Conservation (phyloP, 2,888 invertebrate species). For the Agonopterix subpropinquella region DNA sequence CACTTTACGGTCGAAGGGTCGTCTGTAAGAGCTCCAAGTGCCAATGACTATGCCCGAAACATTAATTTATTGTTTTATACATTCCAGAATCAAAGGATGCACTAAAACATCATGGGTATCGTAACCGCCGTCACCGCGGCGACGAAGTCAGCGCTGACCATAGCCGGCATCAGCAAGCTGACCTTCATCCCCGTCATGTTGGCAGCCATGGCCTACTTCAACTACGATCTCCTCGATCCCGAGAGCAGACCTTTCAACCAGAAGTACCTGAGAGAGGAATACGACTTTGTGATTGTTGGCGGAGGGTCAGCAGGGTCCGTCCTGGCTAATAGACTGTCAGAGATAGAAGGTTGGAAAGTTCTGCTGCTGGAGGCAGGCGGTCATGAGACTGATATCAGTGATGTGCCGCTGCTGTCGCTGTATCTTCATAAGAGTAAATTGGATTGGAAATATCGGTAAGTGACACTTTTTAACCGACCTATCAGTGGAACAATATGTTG, state of each 20-base stretch:
- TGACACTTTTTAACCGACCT: not conserved
- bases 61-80: not conserved
- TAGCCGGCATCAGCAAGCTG: constrained; percentile 83
- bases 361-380: constrained; percentile 90
- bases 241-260: constrained; percentile 87
- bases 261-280: constrained; percentile 78
- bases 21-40: too few species aligned
- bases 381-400: constrained; percentile 90
- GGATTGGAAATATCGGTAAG: constrained; percentile 92
- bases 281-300: constrained; percentile 90
- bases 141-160: constrained; percentile 81
- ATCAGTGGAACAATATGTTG: too few species aligned
- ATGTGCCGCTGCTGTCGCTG: constrained; percentile 89
- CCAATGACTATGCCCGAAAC: not conserved
- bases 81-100: not conserved
- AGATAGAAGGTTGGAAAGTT: constrained; percentile 86
- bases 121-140: constrained; percentile 76
- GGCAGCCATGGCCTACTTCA: constrained; percentile 86
- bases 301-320: constrained; percentile 91
- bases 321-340: constrained; percentile 86
- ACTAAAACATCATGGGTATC: constrained; percentile 43
- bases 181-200: constrained; percentile 84
- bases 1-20: too few species aligned
- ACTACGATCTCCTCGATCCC: constrained; percentile 90
- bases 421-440: constrained; percentile 92